Evolutionary conservation across 2,113 vertebrate species (phyloP), one percentile per base, ranked within the genome.

Genomic region (Nicator chloris): DNA sequence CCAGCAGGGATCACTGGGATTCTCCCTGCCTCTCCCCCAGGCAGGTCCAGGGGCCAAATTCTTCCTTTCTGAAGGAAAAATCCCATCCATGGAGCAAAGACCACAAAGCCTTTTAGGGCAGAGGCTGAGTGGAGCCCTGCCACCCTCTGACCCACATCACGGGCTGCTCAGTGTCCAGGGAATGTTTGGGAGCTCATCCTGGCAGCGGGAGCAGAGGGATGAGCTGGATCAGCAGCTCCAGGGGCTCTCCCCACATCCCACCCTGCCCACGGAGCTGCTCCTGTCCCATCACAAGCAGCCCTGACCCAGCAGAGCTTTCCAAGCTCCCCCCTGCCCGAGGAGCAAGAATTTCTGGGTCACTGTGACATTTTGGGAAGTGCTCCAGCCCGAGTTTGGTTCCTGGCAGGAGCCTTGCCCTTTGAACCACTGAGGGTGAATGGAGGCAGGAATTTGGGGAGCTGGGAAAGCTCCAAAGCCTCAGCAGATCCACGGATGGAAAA

Each of bases 331-430:
- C n/a, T 27, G 7, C 3, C 0, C 7, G 2, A 0, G 8, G 13
- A 82, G 14, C 30, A 5, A 51, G 31, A 5, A 10, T 73, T 94
- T 70, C 93, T 95, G 85, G 92, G 92, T 90, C 88, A 33, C 90
- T 23, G 39, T 82, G 91, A 95, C 95, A 90, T 88, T 95, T 85
- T 13, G 71, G 90, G 60, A 94, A 70, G 60, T 1, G 37, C 57
- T 94, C 93, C 94, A 83, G 79, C 54, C 56, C 27, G 0, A 90
- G 28, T 77, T 86, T 42, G 3, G 6, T 37, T 86, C 5, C 91
- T 77, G 50, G 79, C 82, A 69, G 44, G 73, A 72, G 45, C 17
- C 9, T 73, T 44, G 59, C 47, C 85, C 93, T 94, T 86, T 68
- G 50, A 59, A 51, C 51, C 20, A 39, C 42, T 30, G n/a, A 60